phyloP scores from a whole-genome alignment of 1,140 invertebrate species.

The Akabosia matsudoensis region DNA sequence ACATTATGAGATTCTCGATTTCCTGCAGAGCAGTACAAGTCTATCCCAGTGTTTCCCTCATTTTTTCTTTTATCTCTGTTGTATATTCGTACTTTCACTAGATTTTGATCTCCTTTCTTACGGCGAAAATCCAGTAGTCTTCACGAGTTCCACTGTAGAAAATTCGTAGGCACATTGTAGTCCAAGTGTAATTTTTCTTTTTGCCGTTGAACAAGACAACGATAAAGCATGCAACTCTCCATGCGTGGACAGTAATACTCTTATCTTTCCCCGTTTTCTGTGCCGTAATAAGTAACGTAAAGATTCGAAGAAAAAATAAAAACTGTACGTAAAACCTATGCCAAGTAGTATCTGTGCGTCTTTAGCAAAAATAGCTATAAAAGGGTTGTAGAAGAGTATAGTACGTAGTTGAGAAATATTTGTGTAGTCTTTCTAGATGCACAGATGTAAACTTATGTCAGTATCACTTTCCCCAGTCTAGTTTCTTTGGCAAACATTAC shows the following conservation, averaged over 20 bases:
- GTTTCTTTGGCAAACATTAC: no score
- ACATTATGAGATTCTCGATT: background rate
- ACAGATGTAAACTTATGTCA: no score
- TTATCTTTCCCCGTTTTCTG: background rate
- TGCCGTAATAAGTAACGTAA: background rate
- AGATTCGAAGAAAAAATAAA: background rate
- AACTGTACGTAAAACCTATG: no score
- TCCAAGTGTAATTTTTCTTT: background rate
- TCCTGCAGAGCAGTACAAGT: background rate
- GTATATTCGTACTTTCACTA: background rate
- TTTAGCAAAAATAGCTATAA: no score
- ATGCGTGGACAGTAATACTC: background rate
- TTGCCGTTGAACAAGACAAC: background rate
- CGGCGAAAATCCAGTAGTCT: background rate
- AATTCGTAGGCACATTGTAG: no score
- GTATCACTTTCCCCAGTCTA: no score
- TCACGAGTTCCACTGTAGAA: no score
- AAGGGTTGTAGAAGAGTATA: no score
- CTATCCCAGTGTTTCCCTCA: background rate
- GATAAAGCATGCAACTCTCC: background rate
- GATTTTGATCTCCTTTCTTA: background rate
- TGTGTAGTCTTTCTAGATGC: no score
- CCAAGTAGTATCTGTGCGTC: no score
- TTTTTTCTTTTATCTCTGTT: background rate
- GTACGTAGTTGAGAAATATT: no score